Conservation (phyloP, 2,888 invertebrate species). For the Pyrrhosoma nymphula region DNA sequence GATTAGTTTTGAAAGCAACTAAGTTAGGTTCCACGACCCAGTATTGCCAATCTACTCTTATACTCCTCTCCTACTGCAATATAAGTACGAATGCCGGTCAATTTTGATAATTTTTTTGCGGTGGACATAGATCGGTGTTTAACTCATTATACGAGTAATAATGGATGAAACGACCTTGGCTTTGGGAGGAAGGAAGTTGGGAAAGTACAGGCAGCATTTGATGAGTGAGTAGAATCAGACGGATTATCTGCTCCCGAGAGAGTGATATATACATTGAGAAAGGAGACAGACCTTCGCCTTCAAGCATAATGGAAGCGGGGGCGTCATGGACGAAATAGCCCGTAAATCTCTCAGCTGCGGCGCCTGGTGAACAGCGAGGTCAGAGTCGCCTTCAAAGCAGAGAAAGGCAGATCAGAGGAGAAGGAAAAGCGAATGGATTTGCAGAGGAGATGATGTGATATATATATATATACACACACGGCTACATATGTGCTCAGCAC, state of each 20-base stretch:
- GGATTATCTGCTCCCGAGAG: not conserved
- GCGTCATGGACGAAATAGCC: slow-evolving; percentile 15
- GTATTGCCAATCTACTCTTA: too few species aligned
- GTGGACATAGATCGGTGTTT: too few species aligned
- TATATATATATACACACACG: not conserved
- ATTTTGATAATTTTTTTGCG: too few species aligned
- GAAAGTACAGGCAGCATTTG: not conserved
- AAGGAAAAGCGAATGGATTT: not conserved
- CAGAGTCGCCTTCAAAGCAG: not conserved
- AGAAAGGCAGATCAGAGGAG: not conserved
- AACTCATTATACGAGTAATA: too few species aligned
- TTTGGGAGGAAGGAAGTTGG: too few species aligned
- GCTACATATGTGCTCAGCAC: too few species aligned
- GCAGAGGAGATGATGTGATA: not conserved
- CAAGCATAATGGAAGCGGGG: slow-evolving; percentile 28
- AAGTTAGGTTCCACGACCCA: too few species aligned
- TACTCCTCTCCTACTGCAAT: too few species aligned
- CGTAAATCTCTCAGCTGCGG: slow-evolving; percentile 28
- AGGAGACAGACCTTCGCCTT: not conserved
- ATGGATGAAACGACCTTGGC: too few species aligned
- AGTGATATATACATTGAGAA: not conserved
- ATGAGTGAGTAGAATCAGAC: not conserved
- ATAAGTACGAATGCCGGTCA: too few species aligned
- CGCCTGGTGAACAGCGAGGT: not conserved
- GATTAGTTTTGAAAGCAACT: too few species aligned